Conservation (phyloP, 1,140 invertebrate genomes). For the Papilio dardanus region DNA sequence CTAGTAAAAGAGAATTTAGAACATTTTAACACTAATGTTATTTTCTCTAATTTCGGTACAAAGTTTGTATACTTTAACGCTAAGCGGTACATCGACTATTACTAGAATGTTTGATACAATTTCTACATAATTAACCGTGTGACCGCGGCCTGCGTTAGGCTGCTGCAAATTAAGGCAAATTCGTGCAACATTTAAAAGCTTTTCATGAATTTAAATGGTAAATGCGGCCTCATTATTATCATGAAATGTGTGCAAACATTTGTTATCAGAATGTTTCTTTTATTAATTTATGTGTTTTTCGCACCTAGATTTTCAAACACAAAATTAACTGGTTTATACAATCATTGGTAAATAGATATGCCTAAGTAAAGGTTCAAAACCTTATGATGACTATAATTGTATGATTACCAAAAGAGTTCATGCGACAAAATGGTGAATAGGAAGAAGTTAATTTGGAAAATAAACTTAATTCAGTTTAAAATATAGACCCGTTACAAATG, state of each 20-base stretch:
- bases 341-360: too few species aligned
- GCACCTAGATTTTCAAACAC: too few species aligned
- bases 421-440: too few species aligned
- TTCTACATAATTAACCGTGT: slow-evolving; percentile 32
- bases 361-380: too few species aligned
- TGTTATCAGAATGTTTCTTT: slow-evolving; percentile 31
- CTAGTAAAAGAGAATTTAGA: slow-evolving; percentile 1
- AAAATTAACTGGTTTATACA: too few species aligned
- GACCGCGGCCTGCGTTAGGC: slow-evolving; percentile 11
- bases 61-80: background rate
- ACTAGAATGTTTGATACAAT: slow-evolving; percentile 30
- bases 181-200: slow-evolving; percentile 35
- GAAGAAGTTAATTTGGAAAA: too few species aligned
- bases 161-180: slow-evolving; percentile 29
- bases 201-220: slow-evolving; percentile 35
- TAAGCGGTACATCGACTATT: slow-evolving; percentile 18
- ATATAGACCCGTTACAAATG: background rate
- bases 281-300: slow-evolving; percentile 29
- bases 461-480: background rate
- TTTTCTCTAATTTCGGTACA: background rate
- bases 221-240: slow-evolving; percentile 33
- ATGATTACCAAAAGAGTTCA: too few species aligned
- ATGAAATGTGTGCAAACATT: slow-evolving; percentile 34
- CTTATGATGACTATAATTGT: too few species aligned
- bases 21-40: background rate